Base-by-base conservation (phyloP, 2,113 vertebrate species). In the Prolemur simus region DNA sequence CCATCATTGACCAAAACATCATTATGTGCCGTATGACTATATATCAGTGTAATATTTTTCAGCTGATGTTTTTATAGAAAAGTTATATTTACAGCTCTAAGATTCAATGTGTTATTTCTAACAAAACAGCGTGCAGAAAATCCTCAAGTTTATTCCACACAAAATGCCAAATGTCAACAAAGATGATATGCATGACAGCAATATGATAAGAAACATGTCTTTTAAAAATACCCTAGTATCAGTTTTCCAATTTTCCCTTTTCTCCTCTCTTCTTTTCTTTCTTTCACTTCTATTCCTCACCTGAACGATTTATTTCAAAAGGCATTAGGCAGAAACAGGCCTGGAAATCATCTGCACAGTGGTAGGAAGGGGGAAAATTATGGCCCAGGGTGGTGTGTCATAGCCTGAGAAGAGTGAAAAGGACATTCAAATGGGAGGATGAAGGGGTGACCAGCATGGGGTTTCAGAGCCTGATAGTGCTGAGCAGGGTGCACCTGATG, bases 41-140 rank as follows among this genome's bases (percentile, higher is more conserved):
- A 56, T 21, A 56, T 68, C 47, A 54, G 37, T 66, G 15, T 84
- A 84, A 89, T 80, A 47, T 91, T 80, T 80, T 58, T 68, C 74
- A 90, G 15, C 14, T 93, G 45, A 66, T 56, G 20, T 82, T 92
- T 92, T 94, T 21, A 90, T 60, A 56, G 9, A 1, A 87, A 91
- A 90, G 87, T 25, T 56, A 78, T 87, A 68, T 89, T 93, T 92
- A 49, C 45, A 60, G 56, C 54, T 68, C 47, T 39, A 89, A 97
- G 96, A 78, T 37, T 89, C 68, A 87, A 8, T 82, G 47, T 5
- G 52, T 69, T 39, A 64, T 94, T 87, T 80, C n/a, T 64, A 94
- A 87, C 73, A 94, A 92, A 95, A 87, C 23, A 3, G 81, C 58
- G 37, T 91, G 23, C 21, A 87, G 52, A 66, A 89, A 97, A 87